Percentiles rank a stretch among this genome's conserved stretches.
Conservation (phyloP, 2,888 invertebrate species). For the Tetrapedia diversipes region DNA sequence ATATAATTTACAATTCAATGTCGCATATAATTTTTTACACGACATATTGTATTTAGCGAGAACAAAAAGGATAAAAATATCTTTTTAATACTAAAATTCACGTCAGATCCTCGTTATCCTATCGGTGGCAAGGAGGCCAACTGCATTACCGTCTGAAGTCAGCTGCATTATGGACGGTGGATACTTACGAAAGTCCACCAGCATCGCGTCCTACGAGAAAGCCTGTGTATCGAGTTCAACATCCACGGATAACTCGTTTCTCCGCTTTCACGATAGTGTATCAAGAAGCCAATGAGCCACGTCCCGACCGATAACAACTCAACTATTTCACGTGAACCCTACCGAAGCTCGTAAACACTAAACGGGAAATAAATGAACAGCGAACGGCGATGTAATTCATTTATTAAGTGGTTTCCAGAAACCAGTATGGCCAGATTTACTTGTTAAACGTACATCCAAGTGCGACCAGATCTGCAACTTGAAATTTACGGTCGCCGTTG, state of each 20-base stretch:
- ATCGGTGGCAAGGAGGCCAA: conserved; percentile 69
- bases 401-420: conserved; percentile 48
- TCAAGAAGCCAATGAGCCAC: conserved; percentile 4
- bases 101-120: conserved; percentile 1
- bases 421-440: conserved; percentile 36
- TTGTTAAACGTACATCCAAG: conserved; percentile 27
- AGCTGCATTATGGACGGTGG: conserved; percentile 70
- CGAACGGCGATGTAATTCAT: conserved; percentile 36
- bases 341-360: conserved; percentile 25
- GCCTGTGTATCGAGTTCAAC: conserved; percentile 20
- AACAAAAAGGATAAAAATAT: not conserved
- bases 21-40: too few species aligned
- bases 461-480: conserved; percentile 35
- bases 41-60: not conserved
- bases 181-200: conserved; percentile 63
- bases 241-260: conserved; percentile 51
- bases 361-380: conserved; percentile 30
- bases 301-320: conserved; percentile 42
- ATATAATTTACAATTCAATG: too few species aligned
- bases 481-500: conserved; percentile 41
- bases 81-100: not conserved
- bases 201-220: conserved; percentile 14
- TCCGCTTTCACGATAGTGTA: conserved; percentile 21
- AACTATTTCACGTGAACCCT: not conserved
- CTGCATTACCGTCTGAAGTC: conserved; percentile 76